A percentile compares a stretch with the other conserved stretches of the same genome.
phyloP scores from a whole-genome alignment of 2,797 vertebrate species.

The Melanogrammus aeglefinus region DNA sequence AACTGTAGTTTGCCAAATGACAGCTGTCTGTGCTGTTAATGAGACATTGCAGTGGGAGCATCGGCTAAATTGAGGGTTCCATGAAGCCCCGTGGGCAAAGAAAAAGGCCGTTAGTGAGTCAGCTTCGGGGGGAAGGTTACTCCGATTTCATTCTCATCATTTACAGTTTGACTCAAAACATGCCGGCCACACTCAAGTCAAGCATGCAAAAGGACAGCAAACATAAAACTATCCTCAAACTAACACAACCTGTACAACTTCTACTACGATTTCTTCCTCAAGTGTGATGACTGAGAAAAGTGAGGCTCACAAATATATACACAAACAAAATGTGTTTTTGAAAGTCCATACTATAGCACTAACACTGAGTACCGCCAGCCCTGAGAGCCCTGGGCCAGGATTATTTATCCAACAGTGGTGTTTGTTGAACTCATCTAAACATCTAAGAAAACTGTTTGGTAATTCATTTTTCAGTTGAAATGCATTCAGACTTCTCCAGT shows the following conservation, averaged over 20 bases:
- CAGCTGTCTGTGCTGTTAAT: constrained; percentile 1
- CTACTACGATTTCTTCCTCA: background rate
- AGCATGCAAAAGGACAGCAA: background rate
- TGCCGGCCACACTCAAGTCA: background rate
- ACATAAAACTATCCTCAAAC: background rate
- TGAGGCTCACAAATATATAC: background rate
- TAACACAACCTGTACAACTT: background rate
- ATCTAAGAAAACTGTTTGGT: background rate
- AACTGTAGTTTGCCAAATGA: background rate
- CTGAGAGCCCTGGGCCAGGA: background rate
- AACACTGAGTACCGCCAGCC: background rate
- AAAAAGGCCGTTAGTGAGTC: background rate
- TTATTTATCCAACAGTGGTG: constrained; percentile 28
- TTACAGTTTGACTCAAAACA: background rate
- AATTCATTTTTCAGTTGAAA: background rate
- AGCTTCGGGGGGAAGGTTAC: background rate
- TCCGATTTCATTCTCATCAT: background rate
- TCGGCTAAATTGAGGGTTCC: background rate
- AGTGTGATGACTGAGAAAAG: background rate
- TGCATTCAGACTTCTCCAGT: background rate
- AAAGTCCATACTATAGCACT: background rate
- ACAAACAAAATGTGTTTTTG: background rate
- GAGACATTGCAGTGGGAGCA: background rate
- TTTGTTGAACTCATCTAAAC: background rate
- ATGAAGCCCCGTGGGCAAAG: background rate